phyloP scores from a whole-genome alignment of 2,797 vertebrate species.

The Hippocampus kuda region DNA sequence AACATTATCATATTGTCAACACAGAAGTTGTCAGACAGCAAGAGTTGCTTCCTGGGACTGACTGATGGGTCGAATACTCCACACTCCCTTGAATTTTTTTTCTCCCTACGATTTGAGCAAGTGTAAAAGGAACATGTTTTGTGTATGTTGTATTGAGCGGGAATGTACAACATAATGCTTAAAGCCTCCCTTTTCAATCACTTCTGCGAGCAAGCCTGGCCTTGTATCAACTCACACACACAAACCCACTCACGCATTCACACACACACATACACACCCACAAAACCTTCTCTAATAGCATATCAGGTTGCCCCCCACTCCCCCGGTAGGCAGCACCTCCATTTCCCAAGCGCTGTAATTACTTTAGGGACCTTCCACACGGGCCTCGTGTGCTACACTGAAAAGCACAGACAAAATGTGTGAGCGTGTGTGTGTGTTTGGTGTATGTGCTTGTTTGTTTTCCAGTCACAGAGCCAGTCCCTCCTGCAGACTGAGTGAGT shows the following conservation, averaged over 20 bases:
- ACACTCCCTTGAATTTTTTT: not conserved
- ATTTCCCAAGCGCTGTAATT: constrained; percentile 66
- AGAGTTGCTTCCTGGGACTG: not conserved
- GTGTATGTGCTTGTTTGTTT: constrained; percentile 47
- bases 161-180: not conserved
- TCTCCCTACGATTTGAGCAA: too few relatives aligned
- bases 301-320: constrained; percentile 63
- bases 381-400: constrained; percentile 37
- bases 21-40: not conserved
- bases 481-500: constrained; percentile 65
- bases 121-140: not conserved
- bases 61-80: not conserved
- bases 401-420: constrained; percentile 18
- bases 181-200: not conserved
- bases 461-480: constrained; percentile 57
- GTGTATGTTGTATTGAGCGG: not conserved
- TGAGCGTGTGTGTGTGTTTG: constrained; percentile 15
- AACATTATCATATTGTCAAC: not conserved
- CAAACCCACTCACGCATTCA: not conserved
- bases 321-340: constrained; percentile 56
- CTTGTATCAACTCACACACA: not conserved
- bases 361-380: constrained; percentile 63
- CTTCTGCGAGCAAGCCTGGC: not conserved
- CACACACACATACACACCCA: not conserved
- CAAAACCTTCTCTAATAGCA: constrained; percentile 58